These are phyloP conservation scores for Venturia canescens DNA, from an alignment of 1,140 invertebrate genomes.

Conservation along the genomic window DNA sequence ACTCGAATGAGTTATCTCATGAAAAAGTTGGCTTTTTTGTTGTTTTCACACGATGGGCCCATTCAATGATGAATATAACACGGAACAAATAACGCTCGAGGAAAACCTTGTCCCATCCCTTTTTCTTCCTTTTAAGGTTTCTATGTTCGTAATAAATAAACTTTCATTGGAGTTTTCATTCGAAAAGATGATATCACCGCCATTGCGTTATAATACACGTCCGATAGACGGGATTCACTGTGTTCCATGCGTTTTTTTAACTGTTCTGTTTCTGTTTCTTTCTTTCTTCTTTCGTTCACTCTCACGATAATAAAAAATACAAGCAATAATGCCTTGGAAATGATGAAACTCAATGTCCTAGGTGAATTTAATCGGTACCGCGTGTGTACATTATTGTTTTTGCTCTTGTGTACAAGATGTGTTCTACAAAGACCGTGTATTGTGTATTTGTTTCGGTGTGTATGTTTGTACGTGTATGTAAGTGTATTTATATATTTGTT, in stretches of 20 bases:
- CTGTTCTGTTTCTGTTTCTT: neutral
- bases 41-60: neutral
- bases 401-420: slow-evolving; percentile 58
- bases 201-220: slow-evolving; percentile 7
- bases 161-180: slow-evolving; percentile 1
- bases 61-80: neutral
- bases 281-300: slow-evolving; percentile 34
- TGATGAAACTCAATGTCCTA: slow-evolving; percentile 73
- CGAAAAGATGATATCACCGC: neutral
- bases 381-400: slow-evolving; percentile 70
- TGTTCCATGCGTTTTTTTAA: neutral
- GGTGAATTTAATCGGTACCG: slow-evolving; percentile 71
- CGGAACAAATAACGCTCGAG: neutral
- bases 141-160: slow-evolving; percentile 19
- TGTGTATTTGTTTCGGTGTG: slow-evolving; percentile 61
- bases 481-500: slow-evolving; percentile 30
- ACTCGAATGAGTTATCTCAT: neutral
- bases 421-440: slow-evolving; percentile 66
- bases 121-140: neutral
- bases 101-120: neutral
- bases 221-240: neutral
- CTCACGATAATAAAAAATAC: slow-evolving; percentile 64
- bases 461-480: slow-evolving; percentile 59
- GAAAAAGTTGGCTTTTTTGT: neutral
- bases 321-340: slow-evolving; percentile 68